Evolutionary conservation across 2,113 vertebrate species (phyloP).

Genomic region (Tamias sibiricus): DNA sequence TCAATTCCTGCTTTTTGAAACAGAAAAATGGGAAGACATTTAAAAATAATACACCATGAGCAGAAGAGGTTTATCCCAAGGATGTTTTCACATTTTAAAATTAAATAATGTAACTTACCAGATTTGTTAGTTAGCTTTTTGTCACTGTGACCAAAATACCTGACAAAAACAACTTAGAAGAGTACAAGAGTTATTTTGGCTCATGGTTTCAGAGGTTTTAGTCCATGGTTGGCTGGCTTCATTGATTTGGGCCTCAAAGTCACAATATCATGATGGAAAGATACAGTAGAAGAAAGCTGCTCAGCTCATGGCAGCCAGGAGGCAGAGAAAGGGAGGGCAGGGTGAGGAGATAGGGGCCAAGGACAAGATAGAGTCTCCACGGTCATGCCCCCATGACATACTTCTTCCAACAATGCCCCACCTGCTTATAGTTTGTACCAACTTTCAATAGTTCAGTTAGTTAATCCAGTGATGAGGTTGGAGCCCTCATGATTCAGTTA

Average conservation of each 20-base stretch:
- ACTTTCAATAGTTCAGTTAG: not conserved
- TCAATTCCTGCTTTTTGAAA: not conserved
- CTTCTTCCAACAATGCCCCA: not conserved
- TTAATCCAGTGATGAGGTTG: not conserved
- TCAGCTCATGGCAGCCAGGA: not conserved
- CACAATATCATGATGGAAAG: not conserved
- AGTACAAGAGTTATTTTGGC: not conserved
- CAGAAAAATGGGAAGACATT: not conserved
- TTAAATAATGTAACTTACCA: not conserved
- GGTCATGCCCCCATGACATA: not conserved
- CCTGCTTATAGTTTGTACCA: not conserved
- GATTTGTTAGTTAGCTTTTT: not conserved
- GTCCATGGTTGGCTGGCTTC: not conserved
- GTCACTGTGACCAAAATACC: not conserved
- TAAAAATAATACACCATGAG: not conserved
- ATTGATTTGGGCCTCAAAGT: not conserved
- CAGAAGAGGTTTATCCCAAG: not conserved
- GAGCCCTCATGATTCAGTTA: not conserved
- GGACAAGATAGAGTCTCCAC: too few relatives aligned
- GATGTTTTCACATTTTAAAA: slow-evolving; percentile 28
- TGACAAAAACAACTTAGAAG: not conserved
- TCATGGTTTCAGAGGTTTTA: not conserved
- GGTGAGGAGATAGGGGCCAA: not conserved
- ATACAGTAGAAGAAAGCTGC: not conserved
- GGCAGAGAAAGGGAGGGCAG: too few relatives aligned